Evolutionary conservation across 2,113 vertebrate genomes (phyloP), one percentile per base, ranked within the genome.

Genomic region (Prionailurus bengalensis): DNA sequence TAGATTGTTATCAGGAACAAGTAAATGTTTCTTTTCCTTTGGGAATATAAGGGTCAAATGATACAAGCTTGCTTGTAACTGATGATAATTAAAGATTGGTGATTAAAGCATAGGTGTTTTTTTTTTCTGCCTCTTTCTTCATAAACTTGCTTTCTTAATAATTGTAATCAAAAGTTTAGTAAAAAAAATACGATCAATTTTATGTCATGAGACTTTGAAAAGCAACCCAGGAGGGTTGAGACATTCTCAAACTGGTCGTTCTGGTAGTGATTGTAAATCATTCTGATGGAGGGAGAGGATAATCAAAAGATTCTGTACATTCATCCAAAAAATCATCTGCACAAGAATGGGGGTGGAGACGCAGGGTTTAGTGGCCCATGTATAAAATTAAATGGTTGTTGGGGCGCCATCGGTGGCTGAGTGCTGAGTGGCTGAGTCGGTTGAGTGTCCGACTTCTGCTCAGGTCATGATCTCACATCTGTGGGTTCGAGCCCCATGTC

Each of bases 121-220:
- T 68, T 80, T 91, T 74, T 33, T 66, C 63, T 92, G 45, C 6
- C 88, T 79, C 66, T 68, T 11, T 91, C 84, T 79, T 87, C 25
- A 94, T 85, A 73, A 94, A 91, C 39, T 79, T 93, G 51, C 16
- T 96, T 94, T 94, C 88, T 93, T 88, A 89, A 94, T 91, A 33
- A 78, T 63, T 95, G 90, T 95, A 95, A 96, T 91, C 14, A 81
- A 96, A 96, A 86, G 53, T 79, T 93, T 63, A 82, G 36, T 45
- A 93, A 80, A 68, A 94, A 94, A 97, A 92, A 90, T 19, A 65
- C 17, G n/a, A 94, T 45, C 71, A 63, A 91, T 78, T 91, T 96
- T 89, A 70, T 89, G 45, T 86, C 17, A 74, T 42, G 55, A 79
- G 85, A 68, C 80, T 86, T 87, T 95, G 96, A 83, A 94, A 90